Base-by-base conservation (phyloP, 2,888 invertebrate species). In the Parnassius smintheus region DNA sequence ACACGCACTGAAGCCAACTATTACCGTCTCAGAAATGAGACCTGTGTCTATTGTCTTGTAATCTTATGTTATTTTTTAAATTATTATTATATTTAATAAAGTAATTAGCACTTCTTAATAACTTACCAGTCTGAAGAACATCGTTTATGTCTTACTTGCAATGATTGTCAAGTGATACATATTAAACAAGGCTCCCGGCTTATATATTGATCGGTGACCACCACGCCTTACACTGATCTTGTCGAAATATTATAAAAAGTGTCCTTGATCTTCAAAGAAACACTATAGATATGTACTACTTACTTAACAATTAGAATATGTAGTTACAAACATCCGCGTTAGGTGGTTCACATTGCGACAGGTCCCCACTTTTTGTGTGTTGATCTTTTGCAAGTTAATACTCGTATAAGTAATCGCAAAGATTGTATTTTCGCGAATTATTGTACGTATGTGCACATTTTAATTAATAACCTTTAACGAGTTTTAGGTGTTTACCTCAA, bases 211-310 rank as follows among this genome's bases (percentile, higher is more conserved):
- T 48, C 10, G 42, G 66, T 62, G 70, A 64, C 77, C 77, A 85
- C 89, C 88, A 89, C 91, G 90, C 90, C 88, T 77, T 67, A 74
- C 69, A 75, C 70, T 76, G 75, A 79, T 77, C 76, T 73, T 74
- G 75, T 78, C 22, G 69, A 69, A 68, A 58, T 71, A 68, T 65
- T 75, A 81, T 81, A 88, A 90, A 88, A 88, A 86, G 76, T 72
- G 89, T 84, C 91, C 91, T 91, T 91, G 89, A 90, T 90, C 88
- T 90, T 90, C 88, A 81, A 77, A 78, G 76, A 79, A 80, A 75
- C 80, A 78, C 78, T 78, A 71, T 80, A 80, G 78, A 76, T 73
- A 71, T 76, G 75, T 80, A 78, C 75, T 74, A 46, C 12, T 49
- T 66, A 74, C 75, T 67, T 68, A 71, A 70, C 65, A 70, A 72